phyloP scores from a whole-genome alignment of 2,113 vertebrate species.

The Calyptomena viridis region DNA sequence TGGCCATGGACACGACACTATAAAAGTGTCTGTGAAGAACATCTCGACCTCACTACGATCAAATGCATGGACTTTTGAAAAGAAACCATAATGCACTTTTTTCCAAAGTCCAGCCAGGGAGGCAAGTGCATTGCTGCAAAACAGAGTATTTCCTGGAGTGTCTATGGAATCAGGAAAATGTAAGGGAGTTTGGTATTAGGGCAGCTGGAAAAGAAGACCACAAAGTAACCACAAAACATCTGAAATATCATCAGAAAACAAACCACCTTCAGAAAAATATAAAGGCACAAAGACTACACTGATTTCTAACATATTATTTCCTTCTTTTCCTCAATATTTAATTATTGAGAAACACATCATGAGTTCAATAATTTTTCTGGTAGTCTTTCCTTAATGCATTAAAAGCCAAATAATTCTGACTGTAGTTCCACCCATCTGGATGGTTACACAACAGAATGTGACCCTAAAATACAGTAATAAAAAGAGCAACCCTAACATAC shows the following conservation, averaged over 20 bases:
- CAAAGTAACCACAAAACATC: neutral
- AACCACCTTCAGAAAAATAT: neutral
- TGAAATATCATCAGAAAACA: neutral
- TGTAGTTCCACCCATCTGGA: neutral
- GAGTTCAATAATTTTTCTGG: neutral
- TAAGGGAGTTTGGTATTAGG: neutral
- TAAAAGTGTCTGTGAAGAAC: neutral
- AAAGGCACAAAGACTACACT: neutral
- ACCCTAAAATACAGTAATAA: neutral
- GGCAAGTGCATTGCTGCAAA: neutral
- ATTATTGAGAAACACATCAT: neutral
- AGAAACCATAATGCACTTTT: neutral
- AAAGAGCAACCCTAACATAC: neutral
- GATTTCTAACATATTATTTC: neutral
- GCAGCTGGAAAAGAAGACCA: neutral
- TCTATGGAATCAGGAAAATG: neutral
- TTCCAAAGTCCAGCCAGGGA: neutral
- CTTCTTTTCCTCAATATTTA: neutral
- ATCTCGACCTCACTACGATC: neutral
- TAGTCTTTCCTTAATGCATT: neutral
- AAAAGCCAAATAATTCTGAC: constrained; percentile 12
- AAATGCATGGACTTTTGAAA: neutral
- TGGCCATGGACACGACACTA: neutral
- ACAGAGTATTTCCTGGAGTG: neutral
- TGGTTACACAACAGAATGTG: neutral